Evolutionary conservation across 2,888 invertebrate genomes (phyloP), one percentile per base, ranked within the genome.

Genomic region (Chouioia cunea): DNA sequence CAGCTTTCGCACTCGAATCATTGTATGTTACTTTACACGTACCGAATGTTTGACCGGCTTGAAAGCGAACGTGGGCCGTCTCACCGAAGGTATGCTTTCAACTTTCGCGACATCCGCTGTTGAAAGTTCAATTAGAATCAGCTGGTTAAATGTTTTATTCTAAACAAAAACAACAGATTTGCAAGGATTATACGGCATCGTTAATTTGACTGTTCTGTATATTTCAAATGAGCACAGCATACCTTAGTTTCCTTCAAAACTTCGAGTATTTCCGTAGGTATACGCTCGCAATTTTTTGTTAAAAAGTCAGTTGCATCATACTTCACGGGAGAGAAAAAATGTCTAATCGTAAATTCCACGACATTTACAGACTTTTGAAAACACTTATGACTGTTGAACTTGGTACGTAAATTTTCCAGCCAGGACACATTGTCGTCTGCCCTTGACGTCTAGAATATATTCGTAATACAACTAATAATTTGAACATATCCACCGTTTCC

Each of bases 241-340:
- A 76, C 82, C 36, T 80, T 75, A 74, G 88, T 89, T 66, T 86
- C 84, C 65, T 88, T 87, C 36, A 93, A 86, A 54, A 93, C 91
- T 74, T 93, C 92, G 15, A 99, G 90, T 80, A 98, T 94, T 81
- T 99, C 97, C 80, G 96, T 97, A 0, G 96, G 92, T 0, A 99
- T 96, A 0, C 97, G 97, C 81, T 99, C 99, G 1, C 97, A 88
- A 86, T 99, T 99, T 88, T 99, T 99, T 82, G 99, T 98, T 12
- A 99, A 87, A 86, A 99, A 99, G 0, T 98, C 98, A 6, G 89
- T 90, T 12, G 93, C 93, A 82, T 94, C 93, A 86, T 99, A 97
- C 77, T 95, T 92, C 0, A 99, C 99, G 80, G 93, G 91, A 84
- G 97, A 98, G 1, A 99, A 98, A 86, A 99, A 99, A 83, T 99